A percentile compares a stretch with the other conserved stretches of the same genome.
These are phyloP conservation scores for Pygmarrhopalites habei DNA, from an alignment of 1,140 invertebrate genomes.

Conservation along the genomic window DNA sequence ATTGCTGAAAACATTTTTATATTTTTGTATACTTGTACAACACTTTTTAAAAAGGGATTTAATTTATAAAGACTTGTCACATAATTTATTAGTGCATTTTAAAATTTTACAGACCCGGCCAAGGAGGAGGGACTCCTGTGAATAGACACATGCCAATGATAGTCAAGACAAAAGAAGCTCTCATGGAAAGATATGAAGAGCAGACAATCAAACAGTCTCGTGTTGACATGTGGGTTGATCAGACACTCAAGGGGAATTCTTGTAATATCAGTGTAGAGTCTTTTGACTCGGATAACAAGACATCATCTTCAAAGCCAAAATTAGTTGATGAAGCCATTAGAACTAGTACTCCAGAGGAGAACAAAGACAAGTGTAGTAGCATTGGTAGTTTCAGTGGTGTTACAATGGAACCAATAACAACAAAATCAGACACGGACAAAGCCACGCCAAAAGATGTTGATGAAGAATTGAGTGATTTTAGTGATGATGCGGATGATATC, in stretches of 20 bases:
- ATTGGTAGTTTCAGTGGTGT: background rate
- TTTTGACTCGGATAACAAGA: slow-evolving; percentile 1
- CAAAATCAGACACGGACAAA: background rate
- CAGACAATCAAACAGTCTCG: slow-evolving; percentile 19
- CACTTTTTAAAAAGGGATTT: slow-evolving; percentile 1
- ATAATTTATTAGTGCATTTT: too few species aligned
- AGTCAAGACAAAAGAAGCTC: slow-evolving; percentile 28
- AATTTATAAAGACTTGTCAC: background rate
- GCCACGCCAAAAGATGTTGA: background rate
- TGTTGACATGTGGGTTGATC: slow-evolving; percentile 35
- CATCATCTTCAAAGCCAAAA: too few species aligned
- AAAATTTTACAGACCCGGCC: too few species aligned
- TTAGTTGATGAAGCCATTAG: slow-evolving; percentile 3
- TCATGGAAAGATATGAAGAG: slow-evolving; percentile 26
- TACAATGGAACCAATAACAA: background rate
- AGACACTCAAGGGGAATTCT: slow-evolving; percentile 20
- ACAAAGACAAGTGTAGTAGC: slow-evolving; percentile 11
- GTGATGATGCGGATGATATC: slow-evolving; percentile 36
- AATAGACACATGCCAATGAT: slow-evolving; percentile 21
- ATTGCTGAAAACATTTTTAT: background rate
- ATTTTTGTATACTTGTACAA: background rate
- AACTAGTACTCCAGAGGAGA: background rate
- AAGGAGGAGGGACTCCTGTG: background rate
- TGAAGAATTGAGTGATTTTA: slow-evolving; percentile 34
- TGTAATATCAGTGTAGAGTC: background rate